Percentiles rank a stretch among this genome's conserved stretches.
phyloP scores from a whole-genome alignment of 2,888 invertebrate species.

The Zonitis immaculata region DNA sequence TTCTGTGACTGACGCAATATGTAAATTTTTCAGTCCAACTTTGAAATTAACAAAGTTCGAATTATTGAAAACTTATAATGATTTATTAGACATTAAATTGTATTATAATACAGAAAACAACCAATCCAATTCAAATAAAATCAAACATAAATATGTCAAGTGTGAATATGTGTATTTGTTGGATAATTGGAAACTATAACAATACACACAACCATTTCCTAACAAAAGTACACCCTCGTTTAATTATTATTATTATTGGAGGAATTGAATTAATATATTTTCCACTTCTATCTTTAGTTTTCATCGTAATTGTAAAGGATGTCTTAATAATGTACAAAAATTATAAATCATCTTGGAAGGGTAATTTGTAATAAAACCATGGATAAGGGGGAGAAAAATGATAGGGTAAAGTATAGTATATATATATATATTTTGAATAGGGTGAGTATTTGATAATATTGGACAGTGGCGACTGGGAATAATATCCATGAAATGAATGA shows the following conservation, averaged over 20 bases:
- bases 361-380: constrained; percentile 1
- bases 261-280: neutral
- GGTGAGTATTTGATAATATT: neutral
- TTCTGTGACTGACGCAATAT: neutral
- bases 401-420: neutral
- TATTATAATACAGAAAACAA: no score
- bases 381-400: neutral
- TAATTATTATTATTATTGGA: no score
- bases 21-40: neutral
- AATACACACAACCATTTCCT: neutral
- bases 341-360: neutral
- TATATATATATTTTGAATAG: no score
- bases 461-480: neutral
- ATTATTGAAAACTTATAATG: no score
- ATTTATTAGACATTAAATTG: no score
- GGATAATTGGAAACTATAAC: neutral
- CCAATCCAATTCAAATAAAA: no score
- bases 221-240: no score
- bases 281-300: neutral
- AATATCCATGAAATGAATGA: neutral
- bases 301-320: neutral
- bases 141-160: neutral
- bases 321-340: constrained; percentile 2
- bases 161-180: neutral
- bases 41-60: no score